phyloP scores from a whole-genome alignment of 2,113 vertebrate genomes.

The Passer montanus region DNA sequence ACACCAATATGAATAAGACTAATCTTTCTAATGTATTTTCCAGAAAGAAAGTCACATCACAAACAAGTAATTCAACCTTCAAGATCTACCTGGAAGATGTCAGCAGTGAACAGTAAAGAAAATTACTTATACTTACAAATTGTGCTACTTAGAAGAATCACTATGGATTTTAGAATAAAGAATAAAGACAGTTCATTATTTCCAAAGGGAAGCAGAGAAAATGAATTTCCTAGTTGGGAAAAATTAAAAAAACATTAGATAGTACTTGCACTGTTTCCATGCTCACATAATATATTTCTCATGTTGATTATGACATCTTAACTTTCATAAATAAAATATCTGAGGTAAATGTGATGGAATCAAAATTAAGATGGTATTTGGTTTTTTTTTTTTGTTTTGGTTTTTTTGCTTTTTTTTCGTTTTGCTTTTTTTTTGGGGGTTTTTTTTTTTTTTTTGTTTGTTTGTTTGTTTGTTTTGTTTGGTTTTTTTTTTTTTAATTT shows the following conservation, averaged over 20 bases:
- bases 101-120: background rate
- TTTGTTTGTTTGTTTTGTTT: too few relatives aligned
- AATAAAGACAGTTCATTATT: background rate
- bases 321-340: background rate
- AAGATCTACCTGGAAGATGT: background rate
- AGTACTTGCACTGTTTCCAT: background rate
- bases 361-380: background rate
- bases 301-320: background rate
- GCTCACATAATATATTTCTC: conserved; percentile 8
- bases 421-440: background rate
- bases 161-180: background rate
- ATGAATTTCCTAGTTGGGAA: background rate
- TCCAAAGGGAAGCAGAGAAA: background rate
- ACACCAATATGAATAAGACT: background rate
- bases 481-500: background rate
- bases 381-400: background rate
- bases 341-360: background rate
- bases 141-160: background rate
- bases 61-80: background rate
- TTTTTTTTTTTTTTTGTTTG: too few relatives aligned
- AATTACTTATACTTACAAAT: background rate
- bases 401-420: background rate
- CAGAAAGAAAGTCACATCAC: background rate
- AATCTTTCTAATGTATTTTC: background rate
- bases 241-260: background rate